phyloP scores from a whole-genome alignment of 2,113 vertebrate genomes.

The Macrotis lagotis region DNA sequence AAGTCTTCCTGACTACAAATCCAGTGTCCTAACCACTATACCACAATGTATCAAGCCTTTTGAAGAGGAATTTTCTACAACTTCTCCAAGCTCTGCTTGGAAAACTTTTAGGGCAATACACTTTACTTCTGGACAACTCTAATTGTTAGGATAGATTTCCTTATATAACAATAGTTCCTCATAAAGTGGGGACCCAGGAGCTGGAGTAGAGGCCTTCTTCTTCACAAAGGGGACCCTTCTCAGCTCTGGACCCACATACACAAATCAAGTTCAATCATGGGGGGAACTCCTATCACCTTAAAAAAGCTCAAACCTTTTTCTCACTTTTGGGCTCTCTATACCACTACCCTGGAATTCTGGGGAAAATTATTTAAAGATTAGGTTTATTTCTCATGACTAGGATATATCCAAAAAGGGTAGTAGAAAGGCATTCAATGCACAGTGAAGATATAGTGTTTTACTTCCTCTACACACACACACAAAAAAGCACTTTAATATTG shows the following conservation, averaged over 20 bases:
- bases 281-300: not conserved
- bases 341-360: not conserved
- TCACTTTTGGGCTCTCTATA: not conserved
- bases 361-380: not conserved
- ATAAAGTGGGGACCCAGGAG: not conserved
- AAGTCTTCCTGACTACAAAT: too few relatives aligned
- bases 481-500: not conserved
- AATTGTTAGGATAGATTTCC: not conserved
- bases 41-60: too few relatives aligned
- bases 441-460: not conserved
- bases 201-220: not conserved
- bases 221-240: not conserved
- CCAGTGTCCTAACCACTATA: too few relatives aligned
- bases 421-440: not conserved
- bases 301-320: not conserved
- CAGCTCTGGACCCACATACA: not conserved
- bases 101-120: not conserved
- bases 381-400: not conserved
- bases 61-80: not conserved
- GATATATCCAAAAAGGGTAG: not conserved
- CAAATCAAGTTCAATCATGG: not conserved
- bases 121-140: not conserved
- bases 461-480: not conserved
- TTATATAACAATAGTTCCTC: not conserved
- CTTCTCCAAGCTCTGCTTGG: not conserved